Conservation (phyloP, 2,797 vertebrate genomes). For the Oreortyx pictus region DNA sequence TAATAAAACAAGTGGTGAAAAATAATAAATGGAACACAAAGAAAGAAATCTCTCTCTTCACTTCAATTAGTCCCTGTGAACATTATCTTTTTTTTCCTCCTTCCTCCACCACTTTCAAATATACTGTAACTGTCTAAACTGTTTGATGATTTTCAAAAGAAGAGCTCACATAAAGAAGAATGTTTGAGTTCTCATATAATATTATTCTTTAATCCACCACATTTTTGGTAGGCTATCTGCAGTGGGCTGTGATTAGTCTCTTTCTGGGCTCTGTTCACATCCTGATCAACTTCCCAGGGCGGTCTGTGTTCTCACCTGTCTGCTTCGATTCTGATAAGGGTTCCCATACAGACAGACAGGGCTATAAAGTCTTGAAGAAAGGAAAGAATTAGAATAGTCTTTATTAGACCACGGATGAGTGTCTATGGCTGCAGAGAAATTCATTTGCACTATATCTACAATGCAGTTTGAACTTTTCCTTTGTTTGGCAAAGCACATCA, state of each 20-base stretch:
- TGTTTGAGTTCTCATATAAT: background rate
- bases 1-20: slow-evolving; percentile 87
- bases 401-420: slow-evolving; percentile 17
- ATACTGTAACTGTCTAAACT: slow-evolving; percentile 60
- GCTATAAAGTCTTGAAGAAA: slow-evolving; percentile 17
- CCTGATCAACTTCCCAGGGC: slow-evolving; percentile 64
- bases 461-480: slow-evolving; percentile 73
- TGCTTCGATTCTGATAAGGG: slow-evolving; percentile 72
- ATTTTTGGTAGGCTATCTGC: background rate
- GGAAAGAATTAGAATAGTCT: slow-evolving; percentile 45
- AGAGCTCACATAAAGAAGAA: slow-evolving; percentile 29
- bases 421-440: slow-evolving; percentile 43
- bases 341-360: slow-evolving; percentile 22
- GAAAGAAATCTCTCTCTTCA: slow-evolving; percentile 77
- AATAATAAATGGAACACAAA: slow-evolving; percentile 79
- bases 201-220: background rate
- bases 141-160: slow-evolving; percentile 36
- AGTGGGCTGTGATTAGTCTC: background rate
- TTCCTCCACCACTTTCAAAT: slow-evolving; percentile 83
- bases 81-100: slow-evolving; percentile 74
- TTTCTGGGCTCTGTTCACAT: background rate
- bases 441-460: slow-evolving; percentile 60
- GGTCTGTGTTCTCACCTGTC: slow-evolving; percentile 49
- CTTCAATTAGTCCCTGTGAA: slow-evolving; percentile 80
- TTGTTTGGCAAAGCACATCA: slow-evolving; percentile 69